Evolutionary conservation across 2,888 invertebrate genomes (phyloP).

Genomic region (Scaptomyza reducta): DNA sequence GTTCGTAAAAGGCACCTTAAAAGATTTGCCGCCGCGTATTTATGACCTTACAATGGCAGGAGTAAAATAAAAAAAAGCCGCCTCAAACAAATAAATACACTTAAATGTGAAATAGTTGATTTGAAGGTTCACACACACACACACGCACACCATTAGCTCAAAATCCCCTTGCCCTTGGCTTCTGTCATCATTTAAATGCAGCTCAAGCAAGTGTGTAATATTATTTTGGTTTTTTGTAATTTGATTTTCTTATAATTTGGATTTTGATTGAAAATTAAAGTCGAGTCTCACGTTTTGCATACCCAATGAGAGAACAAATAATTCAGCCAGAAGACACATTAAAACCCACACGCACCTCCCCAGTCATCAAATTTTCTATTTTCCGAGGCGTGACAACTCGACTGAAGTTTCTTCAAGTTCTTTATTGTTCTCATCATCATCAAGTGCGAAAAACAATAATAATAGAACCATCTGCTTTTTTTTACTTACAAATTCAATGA

Average conservation of each 20-base stretch:
- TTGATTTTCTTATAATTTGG: slow-evolving; percentile 75
- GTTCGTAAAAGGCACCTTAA: slow-evolving; percentile 34
- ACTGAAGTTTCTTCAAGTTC: slow-evolving; percentile 24
- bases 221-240: slow-evolving; percentile 60
- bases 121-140: slow-evolving; percentile 64
- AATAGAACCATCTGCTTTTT: too few species aligned
- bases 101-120: slow-evolving; percentile 71
- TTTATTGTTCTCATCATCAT: too few species aligned
- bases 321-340: slow-evolving; percentile 2
- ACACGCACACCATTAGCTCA: too few species aligned
- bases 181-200: slow-evolving; percentile 50
- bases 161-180: background rate
- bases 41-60: slow-evolving; percentile 24
- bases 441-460: too few species aligned
- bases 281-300: slow-evolving; percentile 66
- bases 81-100: slow-evolving; percentile 5
- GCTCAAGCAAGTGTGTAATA: slow-evolving; percentile 37
- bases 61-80: slow-evolving; percentile 33
- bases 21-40: slow-evolving; percentile 48
- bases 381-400: slow-evolving; percentile 12
- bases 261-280: slow-evolving; percentile 76
- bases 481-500: too few species aligned
- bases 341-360: slow-evolving; percentile 12
- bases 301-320: slow-evolving; percentile 44
- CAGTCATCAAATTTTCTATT: slow-evolving; percentile 41